Conservation (phyloP, 2,888 invertebrate species). For the Arrhopalites spinosus region DNA sequence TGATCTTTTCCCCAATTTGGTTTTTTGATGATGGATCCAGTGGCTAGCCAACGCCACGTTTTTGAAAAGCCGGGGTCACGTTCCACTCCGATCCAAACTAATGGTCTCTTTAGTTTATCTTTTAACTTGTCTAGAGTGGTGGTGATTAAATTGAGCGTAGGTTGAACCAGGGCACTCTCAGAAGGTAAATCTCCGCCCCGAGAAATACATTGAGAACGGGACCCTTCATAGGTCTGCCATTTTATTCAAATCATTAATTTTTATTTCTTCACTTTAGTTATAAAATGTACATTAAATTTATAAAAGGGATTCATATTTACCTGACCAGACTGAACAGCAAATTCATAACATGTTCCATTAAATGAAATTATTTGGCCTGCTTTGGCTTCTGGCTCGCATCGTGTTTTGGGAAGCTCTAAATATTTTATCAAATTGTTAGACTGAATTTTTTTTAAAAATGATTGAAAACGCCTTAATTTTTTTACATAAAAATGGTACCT, state of each 20-base stretch:
- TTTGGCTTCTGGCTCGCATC: conserved; percentile 75
- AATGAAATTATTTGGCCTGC: conserved; percentile 77
- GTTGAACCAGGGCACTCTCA: conserved; percentile 52
- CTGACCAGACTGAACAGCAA: conserved; percentile 59
- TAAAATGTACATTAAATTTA: neutral
- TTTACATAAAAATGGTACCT: conserved; percentile 62
- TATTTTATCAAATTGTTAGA: conserved; percentile 39
- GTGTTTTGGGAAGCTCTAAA: conserved; percentile 82
- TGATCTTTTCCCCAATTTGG: conserved; percentile 93
- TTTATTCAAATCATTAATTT: neutral
- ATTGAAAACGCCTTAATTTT: neutral
- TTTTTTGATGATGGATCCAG: conserved; percentile 79
- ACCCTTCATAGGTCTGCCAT: conserved; percentile 75
- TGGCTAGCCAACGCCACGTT: conserved; percentile 89
- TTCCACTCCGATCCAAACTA: conserved; percentile 90
- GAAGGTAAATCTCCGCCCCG: conserved; percentile 59
- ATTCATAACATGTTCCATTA: conserved; percentile 85
- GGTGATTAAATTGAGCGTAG: conserved; percentile 55
- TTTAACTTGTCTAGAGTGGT: conserved; percentile 73
- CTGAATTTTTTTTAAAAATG: neutral
- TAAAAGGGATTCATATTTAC: conserved; percentile 23
- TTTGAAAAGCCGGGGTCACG: conserved; percentile 82
- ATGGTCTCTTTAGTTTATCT: conserved; percentile 76
- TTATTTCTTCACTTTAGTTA: conserved; percentile 1
- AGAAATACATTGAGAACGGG: conserved; percentile 71